Evolutionary conservation across 2,797 vertebrate species (phyloP), one percentile per base, ranked within the genome.

Genomic region (Columba guinea): DNA sequence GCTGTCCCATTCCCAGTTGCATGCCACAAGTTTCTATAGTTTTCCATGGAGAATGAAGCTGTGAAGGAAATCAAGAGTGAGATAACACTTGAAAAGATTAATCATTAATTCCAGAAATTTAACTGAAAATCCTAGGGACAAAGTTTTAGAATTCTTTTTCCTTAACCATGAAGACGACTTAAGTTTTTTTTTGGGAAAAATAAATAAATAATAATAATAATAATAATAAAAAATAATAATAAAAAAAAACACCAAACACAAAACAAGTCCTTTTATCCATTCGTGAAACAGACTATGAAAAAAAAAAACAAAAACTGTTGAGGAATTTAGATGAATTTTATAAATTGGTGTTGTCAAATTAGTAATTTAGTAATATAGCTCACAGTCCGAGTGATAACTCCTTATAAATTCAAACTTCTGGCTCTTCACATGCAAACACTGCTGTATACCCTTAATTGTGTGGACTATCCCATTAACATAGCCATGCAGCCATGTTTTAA

Each of bases 141-240:
- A 89, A 69, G 10, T 69, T 76, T 39, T 9, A 6, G 37, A 73
- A 64, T 49, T 89, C 4, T 51, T 83, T 89, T 83, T 51, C 28
- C 9, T 86, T 64, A 69, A 8, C 6, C 32, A 46, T 21, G 22
- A 55, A 27, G 6, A 2, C 82, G 17, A 56, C 7, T 28, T 74
- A 39, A 62, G 4, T 71, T 7, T 67, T 22, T 1, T 4, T 5
- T 10, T 1, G 0, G 3, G 37, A 35, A 35, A 35, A 35, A 35
- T 35, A 35, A 35, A 35, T 35, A 35, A 35, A 35, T 35, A 35
- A 35, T 7, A 35, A 35, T 35, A 35, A 35, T 35, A 35, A 35
- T 35, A 35, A 35, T 35, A 35, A 35, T 35, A 35, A 35, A 35
- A n/a, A 35, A 35, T 35, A 35, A 35, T 35, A 35, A 35, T 35